Evolutionary conservation across 2,113 vertebrate species (phyloP), one percentile per base, ranked within the genome.

Genomic region (Corydoras maculifer): DNA sequence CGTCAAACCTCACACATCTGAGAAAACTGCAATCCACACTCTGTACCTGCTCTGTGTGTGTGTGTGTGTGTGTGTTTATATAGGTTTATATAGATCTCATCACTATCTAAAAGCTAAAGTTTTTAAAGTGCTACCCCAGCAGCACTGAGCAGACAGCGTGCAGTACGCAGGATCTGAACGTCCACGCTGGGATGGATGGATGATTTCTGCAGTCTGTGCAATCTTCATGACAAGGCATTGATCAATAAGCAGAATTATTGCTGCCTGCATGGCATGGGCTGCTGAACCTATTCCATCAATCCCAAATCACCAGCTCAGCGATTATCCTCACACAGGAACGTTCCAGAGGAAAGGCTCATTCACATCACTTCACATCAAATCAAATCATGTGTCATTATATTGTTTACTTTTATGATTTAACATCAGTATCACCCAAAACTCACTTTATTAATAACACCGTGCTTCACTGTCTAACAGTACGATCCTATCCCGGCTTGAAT

Each of bases 1-100:
- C 87, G 90, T 88, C 87, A 89, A 90, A 89, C 82, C 69, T 50
- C 53, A 58, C 65, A 49, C 55, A 58, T 14, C 10, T 9, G 35
- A 43, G 35, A 8, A 43, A 43, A 4, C 35, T 43, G 35, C 4
- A 43, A 43, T 43, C 4, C 35, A 4, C 35, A 43, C 9, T 53
- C 51, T 53, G 13, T 53, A 12, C 13, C 51, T 53, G 11, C 11
- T 8, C 51, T 10, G 11, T 12, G 13, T 53, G 13, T 53, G 51
- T 53, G 51, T 53, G 5, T 25, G 18, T 25, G 18, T 10, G 51
- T 53, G 9, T 53, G 9, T 53, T 53, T 43, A 4, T 43, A 43
- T 43, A 43, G 35, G 35, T 43, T 43, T 43, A 43, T 8, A 43
- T 43, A 43, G 35, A 43, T 43, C 35, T 8, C 35, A 8, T 4